Evolutionary conservation across 2,888 invertebrate species (phyloP), one percentile per base, ranked within the genome.

Genomic region (Eristalinus sepulchralis): DNA sequence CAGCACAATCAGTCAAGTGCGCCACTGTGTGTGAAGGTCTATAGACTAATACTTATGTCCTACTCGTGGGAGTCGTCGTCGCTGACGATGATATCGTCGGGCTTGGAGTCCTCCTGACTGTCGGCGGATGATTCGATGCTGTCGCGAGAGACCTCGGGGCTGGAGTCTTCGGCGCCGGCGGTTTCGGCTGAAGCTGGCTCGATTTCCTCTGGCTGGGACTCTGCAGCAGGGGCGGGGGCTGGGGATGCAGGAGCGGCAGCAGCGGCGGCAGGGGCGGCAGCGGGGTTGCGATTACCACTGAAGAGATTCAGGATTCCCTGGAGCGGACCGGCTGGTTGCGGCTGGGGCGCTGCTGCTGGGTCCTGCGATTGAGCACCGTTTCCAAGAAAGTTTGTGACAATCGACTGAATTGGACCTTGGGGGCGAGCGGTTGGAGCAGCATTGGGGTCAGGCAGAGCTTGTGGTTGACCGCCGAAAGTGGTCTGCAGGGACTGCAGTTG

Each of bases 261-360:
- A 17, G 53, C 34, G 17, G 57, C 11, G 68, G 89, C 90, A 11
- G 91, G 90, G 0, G 86, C 72, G 22, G 79, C 88, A 13, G 34
- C 22, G 63, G 90, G 90, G 8, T 90, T 90, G 10, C 91, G 90
- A 80, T 90, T 91, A 39, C 91, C 91, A 53, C 91, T 91, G 89
- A 92, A 91, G 66, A 90, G 89, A 22, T 89, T 92, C n/a, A 92
- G 88, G 55, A 92, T 90, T 11, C 91, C 91, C 82, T 92, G 92
- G 17, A 92, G 86, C 0, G 92, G 92, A 1, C 91, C 91, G 36
- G 70, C 63, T 34, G 78, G 72, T 17, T 88, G 89, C 33, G 88
- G 90, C 67, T 88, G 89, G 0, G 89, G 83, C 8, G 89, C 77
- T 0, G 90, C 89, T 17, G 89, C 89, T 20, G 36, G 47, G 4